Evolutionary conservation across 2,113 vertebrate genomes (phyloP).

Genomic region (Atractosteus spatula): DNA sequence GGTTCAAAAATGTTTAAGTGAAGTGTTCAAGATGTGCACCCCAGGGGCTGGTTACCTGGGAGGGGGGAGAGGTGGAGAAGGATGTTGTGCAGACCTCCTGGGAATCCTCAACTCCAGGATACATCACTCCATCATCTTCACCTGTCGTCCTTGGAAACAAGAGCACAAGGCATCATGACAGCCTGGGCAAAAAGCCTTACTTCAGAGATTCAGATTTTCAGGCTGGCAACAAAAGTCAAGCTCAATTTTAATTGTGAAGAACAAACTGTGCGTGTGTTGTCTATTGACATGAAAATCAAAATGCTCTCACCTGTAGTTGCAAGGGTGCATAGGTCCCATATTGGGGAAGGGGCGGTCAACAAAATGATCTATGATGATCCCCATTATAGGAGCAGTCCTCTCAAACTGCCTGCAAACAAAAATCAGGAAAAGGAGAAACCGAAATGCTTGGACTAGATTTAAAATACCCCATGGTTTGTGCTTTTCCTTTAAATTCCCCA

Average conservation of each 20-base stretch:
- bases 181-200: not conserved
- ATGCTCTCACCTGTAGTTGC: constrained; percentile 90
- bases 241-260: too few species aligned
- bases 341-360: constrained; percentile 88
- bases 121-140: constrained; percentile 75
- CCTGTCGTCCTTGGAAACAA: constrained; percentile 59
- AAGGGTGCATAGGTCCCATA: constrained; percentile 89
- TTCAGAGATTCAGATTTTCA: too few species aligned
- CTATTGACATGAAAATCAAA: too few species aligned
- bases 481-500: too few species aligned
- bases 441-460: not conserved
- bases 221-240: too few species aligned
- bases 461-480: not conserved
- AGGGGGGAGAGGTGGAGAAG: constrained; percentile 96
- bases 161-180: not conserved
- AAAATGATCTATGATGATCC: constrained; percentile 98
- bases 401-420: constrained; percentile 86
- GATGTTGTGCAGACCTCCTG: constrained; percentile 97
- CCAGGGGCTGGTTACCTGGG: constrained; percentile 71
- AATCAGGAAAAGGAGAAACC: not conserved
- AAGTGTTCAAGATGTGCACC: too few species aligned
- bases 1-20: too few species aligned
- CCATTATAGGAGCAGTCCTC: constrained; percentile 93
- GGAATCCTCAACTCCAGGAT: constrained; percentile 87
- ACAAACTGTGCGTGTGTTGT: too few species aligned